Base-by-base conservation (phyloP, 2,797 vertebrate species). In the Clamator glandarius region DNA sequence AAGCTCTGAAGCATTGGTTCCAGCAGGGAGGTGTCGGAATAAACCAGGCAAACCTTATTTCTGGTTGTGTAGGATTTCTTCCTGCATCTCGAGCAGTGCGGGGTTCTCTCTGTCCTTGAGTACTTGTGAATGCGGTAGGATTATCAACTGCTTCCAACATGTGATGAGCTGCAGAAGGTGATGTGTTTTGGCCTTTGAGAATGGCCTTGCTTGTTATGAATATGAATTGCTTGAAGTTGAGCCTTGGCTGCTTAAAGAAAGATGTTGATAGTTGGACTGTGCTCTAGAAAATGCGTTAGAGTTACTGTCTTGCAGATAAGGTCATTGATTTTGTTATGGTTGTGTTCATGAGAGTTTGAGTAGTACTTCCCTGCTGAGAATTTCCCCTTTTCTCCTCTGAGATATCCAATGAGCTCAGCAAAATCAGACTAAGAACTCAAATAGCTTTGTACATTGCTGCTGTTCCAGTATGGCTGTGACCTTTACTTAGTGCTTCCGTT, bases 1-100 rank as follows among this genome's bases (percentile, higher is more conserved):
- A 73, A 92, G 88, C 70, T 95, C 83, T 95, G 88, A 96, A 63
- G 79, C n/a, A 18, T 95, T 96, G 96, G 96, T 96, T 96, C 96
- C 96, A 96, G 95, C 95, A 95, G 90, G 59, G 55, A 72, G 51
- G 39, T 90, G 63, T 81, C 51, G 4, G 1, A 46, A 35, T 19
- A 48, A 87, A 48, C 24, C 4, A 66, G 52, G 59, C 66, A 63
- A 55, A 36, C 11, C 7, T n/a, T 42, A 2, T n/a, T 52, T 87
- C 33, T 36, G 19, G 7, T 1, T 1, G 19, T 17, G 8, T 59
- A 62, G 69, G 51, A 17, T 88, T 86, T 73, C 29, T 54, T 41
- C 51, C 41, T 81, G 7, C 35, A 9, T 15, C 58, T 58, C 20
- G 21, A 24, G 23, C 73, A 68, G 21, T 35, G 16, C 33, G 48